Percentiles rank a stretch among this genome's conserved stretches.
Conservation (phyloP, 2,797 vertebrate species). For the Chelon labrosus region DNA sequence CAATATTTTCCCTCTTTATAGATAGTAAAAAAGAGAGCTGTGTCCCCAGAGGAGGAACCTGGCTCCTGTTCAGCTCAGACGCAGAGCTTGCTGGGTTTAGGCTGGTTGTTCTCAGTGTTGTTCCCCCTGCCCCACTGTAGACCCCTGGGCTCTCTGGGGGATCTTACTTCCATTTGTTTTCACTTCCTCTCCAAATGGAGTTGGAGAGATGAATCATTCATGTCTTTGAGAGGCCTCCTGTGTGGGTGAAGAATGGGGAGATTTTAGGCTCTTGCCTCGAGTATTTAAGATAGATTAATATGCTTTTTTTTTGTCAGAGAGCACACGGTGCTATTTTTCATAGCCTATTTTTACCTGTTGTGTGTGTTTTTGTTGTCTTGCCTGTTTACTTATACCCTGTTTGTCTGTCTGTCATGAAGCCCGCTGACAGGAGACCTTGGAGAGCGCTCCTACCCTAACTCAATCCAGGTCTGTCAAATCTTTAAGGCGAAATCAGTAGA, state of each 20-base stretch:
- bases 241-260: constrained; percentile 65
- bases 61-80: constrained; percentile 65
- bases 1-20: constrained; percentile 61
- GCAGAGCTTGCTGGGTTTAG: constrained; percentile 55
- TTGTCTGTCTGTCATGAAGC: constrained; percentile 32
- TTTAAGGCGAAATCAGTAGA: constrained; percentile 49
- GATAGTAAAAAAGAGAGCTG: constrained; percentile 52
- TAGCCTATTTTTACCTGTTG: constrained; percentile 5
- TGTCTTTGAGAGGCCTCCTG: constrained; percentile 63
- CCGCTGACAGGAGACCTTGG: constrained; percentile 27
- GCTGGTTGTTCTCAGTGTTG: constrained; percentile 66
- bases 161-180: constrained; percentile 74
- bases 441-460: constrained; percentile 22
- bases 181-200: constrained; percentile 72
- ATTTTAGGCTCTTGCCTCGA: constrained; percentile 39
- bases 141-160: constrained; percentile 52
- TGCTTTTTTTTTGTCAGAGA: constrained; percentile 25
- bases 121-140: constrained; percentile 59
- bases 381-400: constrained; percentile 16
- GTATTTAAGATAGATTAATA: constrained; percentile 58
- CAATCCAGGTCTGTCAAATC: constrained; percentile 42
- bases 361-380: constrained; percentile 4
- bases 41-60: constrained; percentile 57
- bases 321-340: not conserved
- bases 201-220: constrained; percentile 74